Base-by-base conservation (phyloP, 2,888 invertebrate genomes). In the Amiota minor region DNA sequence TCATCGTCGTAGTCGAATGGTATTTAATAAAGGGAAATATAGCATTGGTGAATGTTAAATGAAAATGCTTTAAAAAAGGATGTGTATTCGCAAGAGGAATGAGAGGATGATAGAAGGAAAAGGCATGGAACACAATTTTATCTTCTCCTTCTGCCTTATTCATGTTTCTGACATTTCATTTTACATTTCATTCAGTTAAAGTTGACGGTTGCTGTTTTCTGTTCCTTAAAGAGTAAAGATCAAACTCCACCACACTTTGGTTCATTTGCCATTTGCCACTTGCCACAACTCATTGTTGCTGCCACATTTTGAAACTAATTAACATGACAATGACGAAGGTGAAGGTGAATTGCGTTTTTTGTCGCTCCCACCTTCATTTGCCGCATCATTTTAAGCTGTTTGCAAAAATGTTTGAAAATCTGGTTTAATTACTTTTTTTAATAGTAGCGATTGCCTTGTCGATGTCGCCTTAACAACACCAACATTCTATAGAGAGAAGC, bases 281-380 rank as follows among this genome's bases (percentile, higher is more conserved):
- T n/a, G n/a, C n/a, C n/a, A n/a, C n/a, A n/a, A n/a, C n/a, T 16
- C 53, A 53, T 16, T 53, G 53, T 9, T 59, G 23, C 35, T 59
- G 59, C 59, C 59, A 59, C 18, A n/a, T 67, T 68, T 72, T 78
- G 79, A 78, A 85, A 86, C 86, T 84, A 84, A 86, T 84, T 86
- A 84, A 80, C 86, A 85, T 85, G 84, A 84, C 86, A 86, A 84
- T 84, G 86, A 84, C 84, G 84, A 86, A 86, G 84, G 84, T 84
- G 84, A 86, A 86, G 84, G 84, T 84, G 86, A 86, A 85, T 86
- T 85, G 83, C 84, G 77, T 81, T 78, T 82, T 84, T 74, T 65
- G 55, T 47, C 18, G 46, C 59, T 53, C 69, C 71, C 72, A 35
- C 35, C 6, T 73, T 69, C 61, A 55, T 18, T 70, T 65, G 73